These are phyloP conservation scores for Myoxocephalus aenaeus DNA, from an alignment of 2,797 vertebrate genomes.

Conservation along the genomic window DNA sequence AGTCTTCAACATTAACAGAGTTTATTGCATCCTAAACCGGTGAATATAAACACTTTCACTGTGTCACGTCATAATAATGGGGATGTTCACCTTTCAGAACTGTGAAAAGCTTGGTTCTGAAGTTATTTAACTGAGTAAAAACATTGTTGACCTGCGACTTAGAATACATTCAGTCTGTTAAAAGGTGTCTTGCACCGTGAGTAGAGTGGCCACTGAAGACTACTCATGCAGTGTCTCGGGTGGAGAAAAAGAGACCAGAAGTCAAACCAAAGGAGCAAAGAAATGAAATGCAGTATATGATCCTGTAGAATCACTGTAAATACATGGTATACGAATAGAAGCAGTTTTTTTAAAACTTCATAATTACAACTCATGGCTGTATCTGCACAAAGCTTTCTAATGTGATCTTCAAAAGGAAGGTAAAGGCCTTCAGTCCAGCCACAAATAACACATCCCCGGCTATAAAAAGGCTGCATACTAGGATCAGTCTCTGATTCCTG, in stretches of 20 bases:
- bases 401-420: not conserved
- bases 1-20: not conserved
- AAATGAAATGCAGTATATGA: not conserved
- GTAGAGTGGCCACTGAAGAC: not conserved
- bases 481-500: not conserved
- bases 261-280: not conserved
- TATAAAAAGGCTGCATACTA: not conserved
- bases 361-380: not conserved
- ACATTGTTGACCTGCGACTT: not conserved
- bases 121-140: not conserved
- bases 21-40: not conserved
- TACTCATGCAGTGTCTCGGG: not conserved
- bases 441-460: constrained; percentile 12
- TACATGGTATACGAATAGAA: not conserved
- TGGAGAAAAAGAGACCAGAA: not conserved
- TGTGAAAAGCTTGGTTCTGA: not conserved
- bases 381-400: not conserved
- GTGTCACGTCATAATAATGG: not conserved
- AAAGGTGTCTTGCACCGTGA: not conserved
- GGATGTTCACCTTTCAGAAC: not conserved
- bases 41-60: not conserved
- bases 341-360: not conserved
- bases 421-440: not conserved
- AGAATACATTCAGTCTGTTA: not conserved
- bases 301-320: not conserved